Percentiles rank a stretch among this genome's conserved stretches.
Evolutionary conservation across 2,888 invertebrate species (phyloP).

Genomic region (Pardosa pseudoannulata): DNA sequence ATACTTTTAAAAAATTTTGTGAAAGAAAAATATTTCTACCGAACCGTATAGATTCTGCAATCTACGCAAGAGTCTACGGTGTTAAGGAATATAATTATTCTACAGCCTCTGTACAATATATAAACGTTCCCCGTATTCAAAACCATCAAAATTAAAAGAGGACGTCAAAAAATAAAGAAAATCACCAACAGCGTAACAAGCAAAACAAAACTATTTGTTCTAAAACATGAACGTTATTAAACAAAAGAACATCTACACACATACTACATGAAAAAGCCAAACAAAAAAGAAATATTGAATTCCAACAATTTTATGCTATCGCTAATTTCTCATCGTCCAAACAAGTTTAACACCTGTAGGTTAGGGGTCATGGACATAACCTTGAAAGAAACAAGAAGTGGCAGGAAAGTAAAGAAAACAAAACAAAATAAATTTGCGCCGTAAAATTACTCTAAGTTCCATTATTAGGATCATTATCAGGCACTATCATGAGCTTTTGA

Average conservation of each 20-base stretch:
- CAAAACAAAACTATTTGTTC: slow-evolving; percentile 35
- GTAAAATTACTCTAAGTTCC: slow-evolving; percentile 46
- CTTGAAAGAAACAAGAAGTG: slow-evolving; percentile 22
- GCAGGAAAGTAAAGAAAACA: too few relatives aligned
- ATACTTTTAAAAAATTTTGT: too few relatives aligned
- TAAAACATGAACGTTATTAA: slow-evolving; percentile 52
- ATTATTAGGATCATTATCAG: slow-evolving; percentile 60
- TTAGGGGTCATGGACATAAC: slow-evolving; percentile 51
- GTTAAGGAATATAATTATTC: too few relatives aligned
- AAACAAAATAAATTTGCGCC: slow-evolving; percentile 21
- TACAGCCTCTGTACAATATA: neutral
- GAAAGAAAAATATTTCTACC: too few relatives aligned
- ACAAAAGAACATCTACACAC: slow-evolving; percentile 34
- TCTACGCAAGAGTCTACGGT: too few relatives aligned
- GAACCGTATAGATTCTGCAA: too few relatives aligned
- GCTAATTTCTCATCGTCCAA: slow-evolving; percentile 43
- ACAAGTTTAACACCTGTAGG: slow-evolving; percentile 64
- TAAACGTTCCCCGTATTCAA: neutral
- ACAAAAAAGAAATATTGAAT: slow-evolving; percentile 16
- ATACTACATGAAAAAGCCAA: too few relatives aligned
- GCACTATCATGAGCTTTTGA: slow-evolving; percentile 22
- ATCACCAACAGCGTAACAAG: neutral
- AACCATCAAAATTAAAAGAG: slow-evolving; percentile 19
- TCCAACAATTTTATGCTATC: slow-evolving; percentile 17
- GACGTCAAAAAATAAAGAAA: neutral